A percentile compares a stretch with the other conserved stretches of the same genome.
Conservation (phyloP, 2,888 invertebrate species). For the Dryobotodes eremita region DNA sequence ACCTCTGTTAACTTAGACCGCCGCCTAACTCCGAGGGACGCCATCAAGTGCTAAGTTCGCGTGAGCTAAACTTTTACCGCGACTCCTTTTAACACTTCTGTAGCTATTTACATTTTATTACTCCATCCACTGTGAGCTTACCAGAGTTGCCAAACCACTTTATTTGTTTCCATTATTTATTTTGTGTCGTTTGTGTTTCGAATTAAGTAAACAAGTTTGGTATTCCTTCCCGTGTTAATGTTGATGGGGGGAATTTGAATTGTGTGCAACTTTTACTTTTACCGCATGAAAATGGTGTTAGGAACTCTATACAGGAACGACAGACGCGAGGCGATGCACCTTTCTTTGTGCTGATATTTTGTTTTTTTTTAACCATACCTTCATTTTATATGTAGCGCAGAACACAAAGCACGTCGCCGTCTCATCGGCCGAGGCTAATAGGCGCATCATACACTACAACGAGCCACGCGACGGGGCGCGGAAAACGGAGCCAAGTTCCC, state of each 20-base stretch:
- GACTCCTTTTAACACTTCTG: conserved; percentile 86
- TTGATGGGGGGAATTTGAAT: conserved; percentile 49
- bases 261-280: conserved; percentile 34
- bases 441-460: too few relatives aligned
- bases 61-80: conserved; percentile 83
- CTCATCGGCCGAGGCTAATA: too few relatives aligned
- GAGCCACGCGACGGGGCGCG: too few relatives aligned
- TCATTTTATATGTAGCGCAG: too few relatives aligned
- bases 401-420: neutral
- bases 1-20: conserved; percentile 47
- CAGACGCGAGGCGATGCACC: too few relatives aligned
- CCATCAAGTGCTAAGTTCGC: conserved; percentile 84
- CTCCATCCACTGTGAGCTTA: conserved; percentile 76
- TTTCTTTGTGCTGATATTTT: too few relatives aligned
- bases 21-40: conserved; percentile 69
- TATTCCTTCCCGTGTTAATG: conserved; percentile 58
- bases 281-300: neutral
- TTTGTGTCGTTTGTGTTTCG: conserved; percentile 71
- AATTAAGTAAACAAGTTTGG: conserved; percentile 73
- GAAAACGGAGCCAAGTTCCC: too few relatives aligned
- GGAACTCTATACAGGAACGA: too few relatives aligned
- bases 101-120: conserved; percentile 87
- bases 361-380: too few relatives aligned
- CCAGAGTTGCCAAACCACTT: conserved; percentile 78
- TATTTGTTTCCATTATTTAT: conserved; percentile 81